Base-by-base conservation (phyloP, 1,140 invertebrate genomes). In the Eurosta solidaginis region DNA sequence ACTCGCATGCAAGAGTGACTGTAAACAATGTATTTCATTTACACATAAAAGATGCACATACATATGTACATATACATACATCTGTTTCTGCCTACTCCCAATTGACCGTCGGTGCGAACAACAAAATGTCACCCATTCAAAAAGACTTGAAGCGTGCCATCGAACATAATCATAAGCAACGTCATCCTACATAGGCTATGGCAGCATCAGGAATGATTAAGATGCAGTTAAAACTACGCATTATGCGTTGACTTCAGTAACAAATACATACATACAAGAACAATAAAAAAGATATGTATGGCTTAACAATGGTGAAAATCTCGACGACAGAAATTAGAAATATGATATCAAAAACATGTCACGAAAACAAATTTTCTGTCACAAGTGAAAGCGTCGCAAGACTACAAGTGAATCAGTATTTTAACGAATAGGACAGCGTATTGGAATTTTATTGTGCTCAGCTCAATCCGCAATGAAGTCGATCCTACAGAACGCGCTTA, bases 141-240 rank as follows among this genome's bases (percentile, higher is more conserved):
- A 14, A 40, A 33, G 59, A 68, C 59, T 68, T 68, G 59, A 68
- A 17, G 59, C 59, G 36, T 68, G 59, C 59, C 59, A 40, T 40
- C 33, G 59, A 14, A n/a, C 27, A 68, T 52, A 6, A 52, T 52
- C 49, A 17, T 22, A 25, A 29, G 59, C 59, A 36, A 6, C 14
- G 14, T 22, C 10, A 40, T 33, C 59, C 10, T 20, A 68, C 6
- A n/a, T 5, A 29, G 9, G 59, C 10, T 17, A 9, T 7, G 17
- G 33, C 36, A 9, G n/a, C 14, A 33, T 68, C 29, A 33, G n/a
- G 22, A 40, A 68, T 68, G 59, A 68, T 68, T 68, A 68, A 68
- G 59, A 42, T 68, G 59, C 36, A 68, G 33, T 33, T 68, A 33
- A 40, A 68, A 9, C 59, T 4, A 68, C 59, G 36, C 59, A 7